Percentiles rank a stretch among this genome's conserved stretches.
Conservation (phyloP, 2,797 vertebrate species). For the Pygocentrus nattereri region DNA sequence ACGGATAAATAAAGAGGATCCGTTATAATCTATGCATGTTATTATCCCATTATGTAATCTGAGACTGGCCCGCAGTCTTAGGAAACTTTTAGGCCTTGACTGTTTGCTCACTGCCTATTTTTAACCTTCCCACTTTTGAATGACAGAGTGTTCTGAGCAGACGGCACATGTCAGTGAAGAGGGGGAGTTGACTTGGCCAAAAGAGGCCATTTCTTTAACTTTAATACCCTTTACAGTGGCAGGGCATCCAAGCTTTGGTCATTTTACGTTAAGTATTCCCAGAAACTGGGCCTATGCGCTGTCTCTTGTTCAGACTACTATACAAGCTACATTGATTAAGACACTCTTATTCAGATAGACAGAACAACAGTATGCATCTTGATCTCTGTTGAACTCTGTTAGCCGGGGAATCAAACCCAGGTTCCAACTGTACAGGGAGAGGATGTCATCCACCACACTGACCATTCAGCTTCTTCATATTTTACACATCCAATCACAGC, state of each 20-base stretch:
- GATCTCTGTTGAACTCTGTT: too few species aligned
- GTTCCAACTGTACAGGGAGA: too few species aligned
- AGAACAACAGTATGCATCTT: too few species aligned
- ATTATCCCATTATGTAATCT: slow-evolving; percentile 80
- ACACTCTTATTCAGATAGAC: background rate
- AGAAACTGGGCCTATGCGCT: slow-evolving; percentile 45
- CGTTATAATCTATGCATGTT: slow-evolving; percentile 74
- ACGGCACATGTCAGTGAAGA: slow-evolving; percentile 76
- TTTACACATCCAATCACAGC: too few species aligned
- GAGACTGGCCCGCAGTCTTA: slow-evolving; percentile 69
- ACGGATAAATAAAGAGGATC: slow-evolving; percentile 76
- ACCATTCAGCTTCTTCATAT: too few species aligned
- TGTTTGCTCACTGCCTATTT: slow-evolving; percentile 81
- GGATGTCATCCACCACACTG: too few species aligned
- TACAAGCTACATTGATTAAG: background rate
- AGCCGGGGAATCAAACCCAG: too few species aligned
- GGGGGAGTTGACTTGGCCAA: slow-evolving; percentile 55
- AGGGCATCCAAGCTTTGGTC: slow-evolving; percentile 45
- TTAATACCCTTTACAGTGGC: slow-evolving; percentile 71
- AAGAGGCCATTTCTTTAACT: slow-evolving; percentile 54
- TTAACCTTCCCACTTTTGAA: slow-evolving; percentile 74
- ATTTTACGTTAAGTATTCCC: slow-evolving; percentile 54
- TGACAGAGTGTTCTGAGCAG: slow-evolving; percentile 75
- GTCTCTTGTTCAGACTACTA: slow-evolving; percentile 31
- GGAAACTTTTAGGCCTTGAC: slow-evolving; percentile 78